Percentiles rank a stretch among this genome's conserved stretches.
phyloP scores from a whole-genome alignment of 2,888 invertebrate genomes.

The Epinotia ramella region DNA sequence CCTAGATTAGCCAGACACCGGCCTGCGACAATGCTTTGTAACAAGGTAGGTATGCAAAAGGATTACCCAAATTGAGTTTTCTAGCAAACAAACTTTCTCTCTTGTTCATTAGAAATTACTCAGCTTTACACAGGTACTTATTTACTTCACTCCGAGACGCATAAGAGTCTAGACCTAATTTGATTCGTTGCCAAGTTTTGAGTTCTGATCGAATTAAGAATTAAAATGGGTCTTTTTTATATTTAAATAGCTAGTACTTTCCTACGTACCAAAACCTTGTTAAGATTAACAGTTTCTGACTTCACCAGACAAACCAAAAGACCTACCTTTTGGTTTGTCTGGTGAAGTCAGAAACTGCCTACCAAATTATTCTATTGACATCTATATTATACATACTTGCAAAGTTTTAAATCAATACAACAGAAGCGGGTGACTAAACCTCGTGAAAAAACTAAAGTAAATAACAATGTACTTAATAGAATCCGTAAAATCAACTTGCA shows the following conservation, averaged over 20 bases:
- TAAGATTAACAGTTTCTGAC: no score
- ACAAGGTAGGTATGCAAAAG: neutral
- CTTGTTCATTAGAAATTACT: slow-evolving; percentile 8
- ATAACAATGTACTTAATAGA: no score
- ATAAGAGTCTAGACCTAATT: slow-evolving; percentile 16
- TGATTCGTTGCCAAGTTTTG: slow-evolving; percentile 26
- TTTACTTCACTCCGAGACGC: neutral
- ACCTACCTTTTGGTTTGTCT: no score
- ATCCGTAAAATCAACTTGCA: no score
- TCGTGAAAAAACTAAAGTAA: no score
- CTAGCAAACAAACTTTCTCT: slow-evolving; percentile 3
- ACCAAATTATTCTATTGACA: no score
- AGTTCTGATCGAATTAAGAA: slow-evolving; percentile 6
- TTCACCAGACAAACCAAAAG: no score
- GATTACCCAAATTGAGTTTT: slow-evolving; percentile 29
- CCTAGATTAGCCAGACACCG: slow-evolving; percentile 25
- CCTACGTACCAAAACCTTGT: neutral
- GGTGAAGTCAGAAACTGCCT: no score
- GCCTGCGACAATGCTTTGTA: slow-evolving; percentile 7
- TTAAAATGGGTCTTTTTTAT: neutral
- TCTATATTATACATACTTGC: no score
- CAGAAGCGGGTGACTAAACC: no score
- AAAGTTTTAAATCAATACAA: no score
- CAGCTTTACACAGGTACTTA: neutral
- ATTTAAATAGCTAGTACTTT: neutral